These are phyloP conservation scores for Lottia scabra DNA, from an alignment of 2,888 invertebrate genomes.

Conservation along the genomic window DNA sequence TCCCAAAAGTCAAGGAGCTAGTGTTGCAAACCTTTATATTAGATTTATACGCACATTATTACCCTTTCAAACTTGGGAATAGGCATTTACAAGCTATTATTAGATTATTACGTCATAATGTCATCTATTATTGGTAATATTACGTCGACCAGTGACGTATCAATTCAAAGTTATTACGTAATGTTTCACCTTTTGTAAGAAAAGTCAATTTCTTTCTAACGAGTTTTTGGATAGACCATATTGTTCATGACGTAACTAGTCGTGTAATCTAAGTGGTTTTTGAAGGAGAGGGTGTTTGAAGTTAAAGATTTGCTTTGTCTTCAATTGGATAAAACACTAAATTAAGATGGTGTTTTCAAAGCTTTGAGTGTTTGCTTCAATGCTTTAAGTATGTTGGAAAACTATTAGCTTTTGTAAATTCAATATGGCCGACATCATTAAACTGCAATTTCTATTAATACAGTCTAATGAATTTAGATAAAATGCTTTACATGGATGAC, in stretches of 20 bases:
- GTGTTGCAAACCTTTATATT: no score
- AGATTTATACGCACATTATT: no score
- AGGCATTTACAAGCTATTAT: background rate
- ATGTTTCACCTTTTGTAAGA: background rate
- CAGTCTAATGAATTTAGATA: background rate
- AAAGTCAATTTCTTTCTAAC: background rate
- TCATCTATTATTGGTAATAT: slow-evolving; percentile 1
- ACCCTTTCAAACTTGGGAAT: no score
- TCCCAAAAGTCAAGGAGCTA: no score
- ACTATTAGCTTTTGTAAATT: background rate
- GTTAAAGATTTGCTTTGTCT: background rate
- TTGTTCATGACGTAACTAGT: background rate
- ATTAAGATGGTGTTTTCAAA: background rate
- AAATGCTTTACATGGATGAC: background rate
- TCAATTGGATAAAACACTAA: slow-evolving; percentile 1
- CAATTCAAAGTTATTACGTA: background rate
- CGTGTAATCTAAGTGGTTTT: background rate
- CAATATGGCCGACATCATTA: slow-evolving; percentile 3
- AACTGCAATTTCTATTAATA: background rate
- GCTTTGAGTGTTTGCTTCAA: background rate
- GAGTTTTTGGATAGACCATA: slow-evolving; percentile 1
- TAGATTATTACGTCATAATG: background rate
- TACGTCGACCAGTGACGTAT: background rate
- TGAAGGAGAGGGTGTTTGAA: slow-evolving; percentile 2
- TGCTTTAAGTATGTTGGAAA: background rate